phyloP scores from a whole-genome alignment of 1,140 invertebrate genomes.

The Stegodyphus mimosarum region DNA sequence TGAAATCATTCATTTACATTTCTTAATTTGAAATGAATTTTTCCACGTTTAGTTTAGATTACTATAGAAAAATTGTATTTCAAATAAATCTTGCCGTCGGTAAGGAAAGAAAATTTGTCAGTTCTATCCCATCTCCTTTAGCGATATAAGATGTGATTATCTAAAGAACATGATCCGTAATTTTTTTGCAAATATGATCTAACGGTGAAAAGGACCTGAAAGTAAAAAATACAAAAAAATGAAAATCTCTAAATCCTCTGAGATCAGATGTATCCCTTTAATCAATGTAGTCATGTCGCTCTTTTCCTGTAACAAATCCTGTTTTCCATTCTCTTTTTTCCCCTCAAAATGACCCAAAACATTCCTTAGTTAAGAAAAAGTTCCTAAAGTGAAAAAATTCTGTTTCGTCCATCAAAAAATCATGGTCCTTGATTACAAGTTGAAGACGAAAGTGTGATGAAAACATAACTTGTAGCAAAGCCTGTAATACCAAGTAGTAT shows the following conservation, averaged over 20 bases:
- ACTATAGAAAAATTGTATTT: no score
- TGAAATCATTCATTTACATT: no score
- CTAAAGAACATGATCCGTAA: no score
- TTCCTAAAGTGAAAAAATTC: conserved; percentile 9
- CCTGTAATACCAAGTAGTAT: conserved; percentile 28
- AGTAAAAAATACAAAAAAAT: no score
- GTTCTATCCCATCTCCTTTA: no score
- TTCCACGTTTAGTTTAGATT: no score
- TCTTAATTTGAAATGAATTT: no score
- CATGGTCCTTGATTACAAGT: conserved; percentile 50
- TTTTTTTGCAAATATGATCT: no score
- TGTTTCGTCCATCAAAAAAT: conserved; percentile 46
- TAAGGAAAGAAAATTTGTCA: no score
- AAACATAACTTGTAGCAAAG: conserved; percentile 37
- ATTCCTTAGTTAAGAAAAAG: conserved; percentile 9
- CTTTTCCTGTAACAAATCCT: conserved; percentile 26
- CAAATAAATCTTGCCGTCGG: no score
- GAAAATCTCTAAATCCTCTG: conserved; percentile 14
- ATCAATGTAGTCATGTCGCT: conserved; percentile 38
- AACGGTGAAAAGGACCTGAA: no score
- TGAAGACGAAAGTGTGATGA: conserved; percentile 42
- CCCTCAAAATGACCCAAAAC: conserved; percentile 21
- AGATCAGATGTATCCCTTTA: conserved; percentile 39
- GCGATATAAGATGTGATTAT: no score
- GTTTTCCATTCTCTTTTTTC: conserved; percentile 25